Evolutionary conservation across 1,140 invertebrate genomes (phyloP).

Genomic region (Zaprionus davidi): DNA sequence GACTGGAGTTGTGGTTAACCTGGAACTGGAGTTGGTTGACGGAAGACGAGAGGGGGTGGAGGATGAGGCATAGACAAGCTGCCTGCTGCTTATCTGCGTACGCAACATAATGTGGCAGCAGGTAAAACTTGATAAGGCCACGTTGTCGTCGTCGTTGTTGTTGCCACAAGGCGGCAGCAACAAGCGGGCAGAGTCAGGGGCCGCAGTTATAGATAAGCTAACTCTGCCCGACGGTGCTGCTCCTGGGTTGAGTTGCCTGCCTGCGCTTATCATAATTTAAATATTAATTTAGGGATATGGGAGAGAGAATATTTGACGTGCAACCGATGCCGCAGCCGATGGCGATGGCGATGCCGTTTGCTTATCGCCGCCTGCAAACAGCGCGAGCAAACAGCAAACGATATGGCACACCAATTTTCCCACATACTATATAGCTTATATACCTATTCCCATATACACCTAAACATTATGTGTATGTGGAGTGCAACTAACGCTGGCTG

Average conservation of each 20-base stretch:
- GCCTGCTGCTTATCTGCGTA: conserved; percentile 35
- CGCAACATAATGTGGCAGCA: conserved; percentile 53
- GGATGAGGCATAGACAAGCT: conserved; percentile 2
- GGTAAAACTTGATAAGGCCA: conserved; percentile 45
- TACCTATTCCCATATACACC: conserved; percentile 8
- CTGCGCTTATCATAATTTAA: conserved; percentile 70
- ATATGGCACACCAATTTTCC: conserved; percentile 38
- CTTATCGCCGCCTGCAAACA: conserved; percentile 51
- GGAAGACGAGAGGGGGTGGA: neutral
- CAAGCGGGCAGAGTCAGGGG: conserved; percentile 38
- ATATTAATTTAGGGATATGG: conserved; percentile 79
- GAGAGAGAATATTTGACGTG: conserved; percentile 37
- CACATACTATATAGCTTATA: conserved; percentile 13
- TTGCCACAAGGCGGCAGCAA: conserved; percentile 34
- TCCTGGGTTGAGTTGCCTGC: conserved; percentile 45
- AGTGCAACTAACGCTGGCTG: neutral
- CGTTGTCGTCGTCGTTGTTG: neutral
- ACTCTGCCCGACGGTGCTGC: conserved; percentile 32
- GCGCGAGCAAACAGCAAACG: conserved; percentile 28
- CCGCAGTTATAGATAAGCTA: neutral
- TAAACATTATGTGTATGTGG: neutral
- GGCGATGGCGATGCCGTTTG: conserved; percentile 17
- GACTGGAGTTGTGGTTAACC: neutral
- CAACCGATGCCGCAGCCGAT: conserved; percentile 23
- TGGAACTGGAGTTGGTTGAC: neutral